Conservation (phyloP, 1,140 invertebrate species). For the Halesus radiatus region DNA sequence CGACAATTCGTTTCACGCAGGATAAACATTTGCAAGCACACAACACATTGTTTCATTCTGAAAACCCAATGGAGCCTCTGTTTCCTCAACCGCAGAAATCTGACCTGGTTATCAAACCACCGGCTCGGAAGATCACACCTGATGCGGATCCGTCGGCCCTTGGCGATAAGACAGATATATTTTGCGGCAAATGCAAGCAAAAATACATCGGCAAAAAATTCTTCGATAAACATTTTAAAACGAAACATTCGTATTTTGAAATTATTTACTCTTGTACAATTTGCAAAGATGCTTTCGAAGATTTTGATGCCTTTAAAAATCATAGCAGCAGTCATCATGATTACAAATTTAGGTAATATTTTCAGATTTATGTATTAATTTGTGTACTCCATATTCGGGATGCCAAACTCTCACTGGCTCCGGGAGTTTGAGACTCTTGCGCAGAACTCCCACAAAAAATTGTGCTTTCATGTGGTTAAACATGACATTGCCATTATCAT, state of each 20-base stretch:
- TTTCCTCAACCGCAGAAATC: too few species aligned
- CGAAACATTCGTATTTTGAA: neutral
- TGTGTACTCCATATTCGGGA: too few species aligned
- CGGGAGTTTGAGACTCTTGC: too few species aligned
- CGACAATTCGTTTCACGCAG: slow-evolving; percentile 15
- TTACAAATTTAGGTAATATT: neutral
- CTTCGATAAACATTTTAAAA: slow-evolving; percentile 12
- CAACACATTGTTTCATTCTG: slow-evolving; percentile 5
- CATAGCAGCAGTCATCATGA: slow-evolving; percentile 6
- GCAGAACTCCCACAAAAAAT: too few species aligned
- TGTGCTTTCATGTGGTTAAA: too few species aligned
- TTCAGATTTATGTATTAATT: too few species aligned
- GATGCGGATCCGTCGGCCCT: neutral
- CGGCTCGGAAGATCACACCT: too few species aligned
- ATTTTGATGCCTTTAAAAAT: neutral
- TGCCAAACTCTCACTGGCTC: too few species aligned
- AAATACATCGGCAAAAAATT: neutral
- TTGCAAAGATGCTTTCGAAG: neutral
- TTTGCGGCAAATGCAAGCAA: slow-evolving; percentile 3
- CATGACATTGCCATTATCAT: too few species aligned
- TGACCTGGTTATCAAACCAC: too few species aligned
- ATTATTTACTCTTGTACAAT: slow-evolving; percentile 1
- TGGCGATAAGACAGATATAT: neutral
- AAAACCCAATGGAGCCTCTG: neutral
- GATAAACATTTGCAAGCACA: slow-evolving; percentile 6